phyloP scores from a whole-genome alignment of 2,797 vertebrate species.

The Fratercula arctica region DNA sequence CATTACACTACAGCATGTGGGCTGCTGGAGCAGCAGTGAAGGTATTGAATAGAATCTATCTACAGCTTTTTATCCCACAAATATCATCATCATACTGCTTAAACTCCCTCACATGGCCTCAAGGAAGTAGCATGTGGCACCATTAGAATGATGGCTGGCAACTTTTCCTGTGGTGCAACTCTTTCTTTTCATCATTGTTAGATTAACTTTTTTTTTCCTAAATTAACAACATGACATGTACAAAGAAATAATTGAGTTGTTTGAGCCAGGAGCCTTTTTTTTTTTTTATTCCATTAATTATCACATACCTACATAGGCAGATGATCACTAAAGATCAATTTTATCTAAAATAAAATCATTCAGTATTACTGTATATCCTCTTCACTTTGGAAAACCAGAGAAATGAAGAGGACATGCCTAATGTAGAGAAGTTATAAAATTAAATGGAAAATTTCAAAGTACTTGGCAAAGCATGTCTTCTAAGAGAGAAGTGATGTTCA shows the following conservation, averaged over 20 bases:
- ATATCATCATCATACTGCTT: neutral
- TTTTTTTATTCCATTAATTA: neutral
- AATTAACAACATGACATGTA: neutral
- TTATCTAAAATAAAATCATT: neutral
- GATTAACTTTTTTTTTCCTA: neutral
- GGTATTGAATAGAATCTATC: neutral
- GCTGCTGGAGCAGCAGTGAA: neutral
- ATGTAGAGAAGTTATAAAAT: neutral
- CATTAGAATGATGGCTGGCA: neutral
- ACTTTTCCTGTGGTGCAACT: neutral
- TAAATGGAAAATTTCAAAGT: neutral
- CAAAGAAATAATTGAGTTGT: neutral
- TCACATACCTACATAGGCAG: neutral
- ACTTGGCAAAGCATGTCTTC: neutral
- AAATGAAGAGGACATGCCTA: neutral
- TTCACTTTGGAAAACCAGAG: neutral
- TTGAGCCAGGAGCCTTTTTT: neutral
- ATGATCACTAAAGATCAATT: neutral
- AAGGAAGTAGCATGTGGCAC: neutral
- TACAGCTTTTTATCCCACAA: neutral
- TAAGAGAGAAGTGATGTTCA: neutral
- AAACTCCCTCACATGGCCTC: neutral
- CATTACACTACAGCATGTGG: neutral
- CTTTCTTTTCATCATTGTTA: neutral
- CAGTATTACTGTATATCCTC: neutral